Evolutionary conservation across 2,113 vertebrate species (phyloP), one percentile per base, ranked within the genome.

Genomic region (Labrus mixtus): DNA sequence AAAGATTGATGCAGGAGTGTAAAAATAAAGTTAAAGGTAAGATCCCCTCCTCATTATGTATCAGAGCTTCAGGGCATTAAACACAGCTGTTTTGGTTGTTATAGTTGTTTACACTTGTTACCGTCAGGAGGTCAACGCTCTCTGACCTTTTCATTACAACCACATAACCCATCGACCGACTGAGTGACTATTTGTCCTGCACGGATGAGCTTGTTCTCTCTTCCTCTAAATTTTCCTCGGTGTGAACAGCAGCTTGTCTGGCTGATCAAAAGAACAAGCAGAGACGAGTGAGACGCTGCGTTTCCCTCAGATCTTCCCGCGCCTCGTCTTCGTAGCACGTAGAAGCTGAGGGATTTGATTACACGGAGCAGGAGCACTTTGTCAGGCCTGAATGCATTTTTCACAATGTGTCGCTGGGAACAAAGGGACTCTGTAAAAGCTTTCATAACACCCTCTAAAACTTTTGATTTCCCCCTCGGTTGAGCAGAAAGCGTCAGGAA

Each of bases 391-490:
- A 84, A 90, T 76, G 73, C 78, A 60, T 89, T 87, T 84, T 84
- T 79, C 81, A 88, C 78, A 72, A 76, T 82, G 78, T 84, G 69
- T 79, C 78, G 62, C 74, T 17, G 37, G 73, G 83, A 90, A 89
- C 85, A 92, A 90, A 91, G 83, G 50, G 83, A 83, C 68, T 41
- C 73, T 68, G 62, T 90, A 83, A 86, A 89, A 86, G 89, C 86
- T 85, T 86, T 88, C 22, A 13, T 72, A 84, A 85, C 70, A 85
- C 69, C 75, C 81, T 83, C 80, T 82, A 63, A 89, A 92, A 89
- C 86, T 82, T 94, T 90, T 85, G 84, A 91, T 90, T 87, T 83
- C 76, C 83, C 89, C 59, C 81, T 82, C 54, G 72, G 84, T 82
- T 75, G 81, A 88, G 81, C 82, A 62, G 80, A 76, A 84, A 88